phyloP scores from a whole-genome alignment of 2,888 invertebrate genomes.

The Megaustenia siamemsis region DNA sequence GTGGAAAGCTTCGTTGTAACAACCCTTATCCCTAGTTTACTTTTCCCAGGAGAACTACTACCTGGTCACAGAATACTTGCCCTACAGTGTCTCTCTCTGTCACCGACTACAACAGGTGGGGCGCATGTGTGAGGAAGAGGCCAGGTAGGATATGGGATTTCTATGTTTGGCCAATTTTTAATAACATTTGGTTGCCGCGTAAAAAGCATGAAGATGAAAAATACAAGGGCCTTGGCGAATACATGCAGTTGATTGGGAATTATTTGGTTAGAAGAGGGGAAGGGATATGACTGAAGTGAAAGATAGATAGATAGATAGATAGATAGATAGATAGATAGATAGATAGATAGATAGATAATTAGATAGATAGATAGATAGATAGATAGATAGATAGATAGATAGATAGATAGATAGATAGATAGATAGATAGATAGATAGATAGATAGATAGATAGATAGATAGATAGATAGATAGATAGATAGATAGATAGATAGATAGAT shows the following conservation, averaged over 20 bases:
- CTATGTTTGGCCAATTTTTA: not conserved
- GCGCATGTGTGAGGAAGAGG: not conserved
- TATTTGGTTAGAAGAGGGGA: too few species aligned
- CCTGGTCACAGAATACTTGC: conserved; percentile 38
- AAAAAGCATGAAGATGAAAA: too few species aligned
- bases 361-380: not conserved
- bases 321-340: too few species aligned
- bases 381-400: not conserved
- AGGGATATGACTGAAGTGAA: too few species aligned
- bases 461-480: not conserved
- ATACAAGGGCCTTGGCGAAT: too few species aligned
- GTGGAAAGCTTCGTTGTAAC: too few species aligned
- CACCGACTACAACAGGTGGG: conserved; percentile 24
- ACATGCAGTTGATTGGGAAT: too few species aligned
- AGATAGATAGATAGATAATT: too few species aligned
- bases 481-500: not conserved
- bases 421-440: not conserved
- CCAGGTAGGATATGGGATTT: not conserved
- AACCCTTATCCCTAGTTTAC: too few species aligned
- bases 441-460: not conserved
- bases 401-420: not conserved
- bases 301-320: too few species aligned
- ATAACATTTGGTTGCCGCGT: not conserved
- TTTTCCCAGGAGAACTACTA: conserved; percentile 36
- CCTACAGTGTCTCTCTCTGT: conserved; percentile 18